These are phyloP conservation scores for Caretta caretta DNA, from an alignment of 2,113 vertebrate genomes.

Conservation along the genomic window DNA sequence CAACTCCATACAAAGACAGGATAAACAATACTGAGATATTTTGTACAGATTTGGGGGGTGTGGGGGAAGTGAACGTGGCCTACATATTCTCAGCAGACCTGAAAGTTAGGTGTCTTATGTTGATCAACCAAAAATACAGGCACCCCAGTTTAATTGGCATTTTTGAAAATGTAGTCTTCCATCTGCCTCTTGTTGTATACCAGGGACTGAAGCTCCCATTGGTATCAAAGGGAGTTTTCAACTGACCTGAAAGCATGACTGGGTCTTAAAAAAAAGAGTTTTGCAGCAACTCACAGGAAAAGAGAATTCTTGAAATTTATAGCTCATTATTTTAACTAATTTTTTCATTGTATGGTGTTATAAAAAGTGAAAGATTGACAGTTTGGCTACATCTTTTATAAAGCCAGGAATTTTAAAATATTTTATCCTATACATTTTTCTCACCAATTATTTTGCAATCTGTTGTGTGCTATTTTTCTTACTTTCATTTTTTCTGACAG, in stretches of 20 bases:
- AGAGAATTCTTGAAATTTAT: not conserved
- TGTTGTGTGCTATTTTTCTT: constrained; percentile 74
- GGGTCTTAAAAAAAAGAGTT: not conserved
- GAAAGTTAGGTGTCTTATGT: not conserved
- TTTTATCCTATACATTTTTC: constrained; percentile 42
- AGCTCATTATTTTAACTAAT: not conserved
- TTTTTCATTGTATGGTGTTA: not conserved
- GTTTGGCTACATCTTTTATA: not conserved
- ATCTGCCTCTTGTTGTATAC: fast-evolving
- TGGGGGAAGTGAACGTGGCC: fast-evolving
- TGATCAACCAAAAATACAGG: not conserved
- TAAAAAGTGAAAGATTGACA: constrained; percentile 6
- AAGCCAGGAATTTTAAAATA: constrained; percentile 56
- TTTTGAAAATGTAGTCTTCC: not conserved
- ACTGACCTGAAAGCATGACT: constrained; percentile 58
- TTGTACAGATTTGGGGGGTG: not conserved
- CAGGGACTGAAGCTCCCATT: not conserved
- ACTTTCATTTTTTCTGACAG: constrained; percentile 72
- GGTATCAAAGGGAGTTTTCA: constrained; percentile 47
- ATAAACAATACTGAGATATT: not conserved
- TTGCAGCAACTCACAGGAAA: not conserved
- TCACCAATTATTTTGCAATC: constrained; percentile 65
- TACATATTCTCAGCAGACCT: not conserved
- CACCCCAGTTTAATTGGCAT: not conserved
- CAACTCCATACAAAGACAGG: not conserved